A percentile compares a stretch with the other conserved stretches of the same genome.
These are phyloP conservation scores for Podarcis lilfordi DNA, from an alignment of 2,797 vertebrate species.

Conservation along the genomic window DNA sequence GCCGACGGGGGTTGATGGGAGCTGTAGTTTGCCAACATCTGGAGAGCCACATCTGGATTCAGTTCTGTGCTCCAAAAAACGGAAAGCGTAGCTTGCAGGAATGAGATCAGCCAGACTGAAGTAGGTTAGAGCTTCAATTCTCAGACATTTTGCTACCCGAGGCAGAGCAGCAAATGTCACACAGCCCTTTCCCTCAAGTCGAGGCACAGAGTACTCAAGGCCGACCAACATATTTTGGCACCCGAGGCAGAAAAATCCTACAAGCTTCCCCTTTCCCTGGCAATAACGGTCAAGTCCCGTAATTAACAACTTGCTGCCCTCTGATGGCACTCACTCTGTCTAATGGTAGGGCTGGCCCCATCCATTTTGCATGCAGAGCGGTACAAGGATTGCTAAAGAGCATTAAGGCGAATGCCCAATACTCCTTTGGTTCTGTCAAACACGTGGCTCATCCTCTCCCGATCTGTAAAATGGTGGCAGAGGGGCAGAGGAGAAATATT, in stretches of 20 bases:
- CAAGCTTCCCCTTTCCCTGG: neutral
- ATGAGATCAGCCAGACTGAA: neutral
- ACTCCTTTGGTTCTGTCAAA: neutral
- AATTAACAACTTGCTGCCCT: neutral
- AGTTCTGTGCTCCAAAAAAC: neutral
- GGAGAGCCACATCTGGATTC: neutral
- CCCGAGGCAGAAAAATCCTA: neutral
- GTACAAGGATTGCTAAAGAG: neutral
- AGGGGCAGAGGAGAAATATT: neutral
- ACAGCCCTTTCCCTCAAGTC: neutral
- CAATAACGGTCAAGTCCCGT: neutral
- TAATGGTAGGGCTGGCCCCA: too few relatives aligned
- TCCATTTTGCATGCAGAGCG: neutral
- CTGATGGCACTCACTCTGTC: too few relatives aligned
- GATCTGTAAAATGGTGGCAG: too few relatives aligned
- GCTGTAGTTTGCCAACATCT: too few relatives aligned
- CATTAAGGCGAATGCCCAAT: neutral
- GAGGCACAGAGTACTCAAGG: neutral
- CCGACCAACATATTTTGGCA: neutral
- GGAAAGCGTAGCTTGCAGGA: neutral
- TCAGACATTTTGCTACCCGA: neutral
- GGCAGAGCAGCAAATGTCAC: neutral
- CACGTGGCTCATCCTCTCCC: neutral
- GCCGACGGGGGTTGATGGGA: too few relatives aligned
- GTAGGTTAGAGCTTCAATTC: neutral